Conservation (phyloP, 2,113 vertebrate species). For the Ceuthmochares aereus region DNA sequence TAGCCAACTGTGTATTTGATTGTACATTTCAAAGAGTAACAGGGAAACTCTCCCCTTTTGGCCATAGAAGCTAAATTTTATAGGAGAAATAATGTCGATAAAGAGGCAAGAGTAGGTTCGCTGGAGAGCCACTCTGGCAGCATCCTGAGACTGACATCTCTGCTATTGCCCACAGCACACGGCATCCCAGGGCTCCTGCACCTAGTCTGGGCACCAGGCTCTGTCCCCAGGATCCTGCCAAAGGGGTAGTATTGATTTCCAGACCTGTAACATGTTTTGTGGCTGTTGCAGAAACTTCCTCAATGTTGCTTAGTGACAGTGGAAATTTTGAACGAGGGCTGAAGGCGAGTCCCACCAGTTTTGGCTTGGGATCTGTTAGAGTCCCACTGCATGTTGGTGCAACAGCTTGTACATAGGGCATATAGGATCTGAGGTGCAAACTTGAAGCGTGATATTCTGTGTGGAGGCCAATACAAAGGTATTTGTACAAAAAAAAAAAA, state of each 20-base stretch:
- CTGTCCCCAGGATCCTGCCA: neutral
- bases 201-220: neutral
- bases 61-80: neutral
- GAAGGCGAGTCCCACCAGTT: neutral
- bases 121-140: neutral
- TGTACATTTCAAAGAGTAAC: neutral
- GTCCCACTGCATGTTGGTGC: neutral
- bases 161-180: neutral
- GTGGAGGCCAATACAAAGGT: conserved; percentile 57
- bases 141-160: neutral
- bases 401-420: neutral
- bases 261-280: neutral
- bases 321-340: neutral
- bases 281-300: neutral
- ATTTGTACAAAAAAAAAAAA: neutral
- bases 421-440: neutral
- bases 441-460: conserved; percentile 30
- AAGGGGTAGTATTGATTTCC: neutral
- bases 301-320: neutral
- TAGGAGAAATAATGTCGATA: neutral
- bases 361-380: neutral
- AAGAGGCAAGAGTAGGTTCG: neutral
- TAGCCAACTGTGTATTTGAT: neutral
- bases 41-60: neutral
- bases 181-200: neutral